These are phyloP conservation scores for Apostichopus leukothele DNA, from an alignment of 53 echinoderm and acorn worm species.

Conservation along the genomic window DNA sequence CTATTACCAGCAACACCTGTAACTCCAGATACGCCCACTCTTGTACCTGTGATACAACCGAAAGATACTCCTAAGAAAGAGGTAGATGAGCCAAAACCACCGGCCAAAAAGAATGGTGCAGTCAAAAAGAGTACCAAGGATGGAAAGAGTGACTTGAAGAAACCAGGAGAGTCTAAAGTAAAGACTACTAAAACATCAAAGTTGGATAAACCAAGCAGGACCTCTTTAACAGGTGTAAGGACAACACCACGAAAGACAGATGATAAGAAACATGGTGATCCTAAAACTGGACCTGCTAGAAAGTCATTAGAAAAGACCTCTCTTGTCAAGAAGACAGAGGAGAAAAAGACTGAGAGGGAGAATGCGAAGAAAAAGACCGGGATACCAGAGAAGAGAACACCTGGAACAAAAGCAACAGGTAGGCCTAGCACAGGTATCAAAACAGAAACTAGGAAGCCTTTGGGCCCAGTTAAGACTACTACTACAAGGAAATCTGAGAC, in stretches of 20 bases:
- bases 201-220: constrained; percentile 45
- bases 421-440: constrained; percentile 53
- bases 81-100: constrained; percentile 36
- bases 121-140: constrained; percentile 45
- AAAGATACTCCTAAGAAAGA: constrained; percentile 34
- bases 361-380: constrained; percentile 20
- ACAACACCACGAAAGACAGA: constrained; percentile 40
- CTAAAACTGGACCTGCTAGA: constrained; percentile 28
- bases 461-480: constrained; percentile 34
- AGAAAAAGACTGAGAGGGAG: constrained; percentile 42
- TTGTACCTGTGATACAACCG: neutral
- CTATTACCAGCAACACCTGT: neutral
- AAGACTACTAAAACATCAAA: constrained; percentile 48
- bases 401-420: constrained; percentile 42
- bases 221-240: constrained; percentile 19
- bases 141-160: constrained; percentile 52
- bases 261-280: constrained; percentile 54
- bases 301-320: constrained; percentile 56
- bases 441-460: constrained; percentile 49
- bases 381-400: constrained; percentile 44
- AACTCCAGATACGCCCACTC: constrained; percentile 2
- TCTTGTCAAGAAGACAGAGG: constrained; percentile 42
- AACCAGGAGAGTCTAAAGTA: constrained; percentile 43
- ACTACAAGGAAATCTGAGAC: constrained; percentile 69
- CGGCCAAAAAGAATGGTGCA: constrained; percentile 9